A percentile compares a stretch with the other conserved stretches of the same genome.
phyloP scores from a whole-genome alignment of 53 echinoderm and acorn worm species.

The Luidia sarsii region DNA sequence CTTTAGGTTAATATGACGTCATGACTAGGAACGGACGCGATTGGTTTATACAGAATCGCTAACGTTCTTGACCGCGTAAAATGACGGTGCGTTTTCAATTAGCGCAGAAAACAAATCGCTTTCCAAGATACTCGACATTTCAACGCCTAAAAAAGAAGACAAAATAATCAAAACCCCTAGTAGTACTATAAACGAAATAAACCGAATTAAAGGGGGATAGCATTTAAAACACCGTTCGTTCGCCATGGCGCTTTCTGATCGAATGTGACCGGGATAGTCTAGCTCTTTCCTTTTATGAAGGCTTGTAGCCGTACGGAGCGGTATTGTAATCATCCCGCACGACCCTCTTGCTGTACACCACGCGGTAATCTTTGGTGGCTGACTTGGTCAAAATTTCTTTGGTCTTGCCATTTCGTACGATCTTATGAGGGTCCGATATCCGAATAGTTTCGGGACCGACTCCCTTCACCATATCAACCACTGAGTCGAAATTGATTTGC shows the following conservation, averaged over 20 bases:
- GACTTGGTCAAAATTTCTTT: slow-evolving; percentile 32
- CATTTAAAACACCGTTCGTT: neutral
- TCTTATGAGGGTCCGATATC: slow-evolving; percentile 30
- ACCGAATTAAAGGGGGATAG: neutral
- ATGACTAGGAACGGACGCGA: neutral
- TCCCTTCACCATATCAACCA: slow-evolving; percentile 57
- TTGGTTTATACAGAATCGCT: neutral
- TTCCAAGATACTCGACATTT: neutral
- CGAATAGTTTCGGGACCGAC: neutral
- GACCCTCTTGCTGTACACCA: slow-evolving; percentile 71
- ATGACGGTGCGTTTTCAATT: neutral
- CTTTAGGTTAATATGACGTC: neutral
- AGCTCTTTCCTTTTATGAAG: neutral
- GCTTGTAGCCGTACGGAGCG: slow-evolving; percentile 56
- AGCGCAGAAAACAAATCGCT: neutral
- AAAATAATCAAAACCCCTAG: neutral
- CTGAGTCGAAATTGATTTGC: slow-evolving; percentile 58
- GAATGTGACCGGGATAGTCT: neutral
- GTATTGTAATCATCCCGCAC: slow-evolving; percentile 47
- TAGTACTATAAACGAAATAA: neutral
- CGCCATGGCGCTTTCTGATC: neutral
- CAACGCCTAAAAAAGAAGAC: neutral
- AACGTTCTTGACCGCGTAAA: neutral
- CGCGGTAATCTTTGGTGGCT: slow-evolving; percentile 60
- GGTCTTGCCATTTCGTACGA: slow-evolving; percentile 26